Conservation (phyloP, 2,888 invertebrate genomes). For the Pteria penguin region DNA sequence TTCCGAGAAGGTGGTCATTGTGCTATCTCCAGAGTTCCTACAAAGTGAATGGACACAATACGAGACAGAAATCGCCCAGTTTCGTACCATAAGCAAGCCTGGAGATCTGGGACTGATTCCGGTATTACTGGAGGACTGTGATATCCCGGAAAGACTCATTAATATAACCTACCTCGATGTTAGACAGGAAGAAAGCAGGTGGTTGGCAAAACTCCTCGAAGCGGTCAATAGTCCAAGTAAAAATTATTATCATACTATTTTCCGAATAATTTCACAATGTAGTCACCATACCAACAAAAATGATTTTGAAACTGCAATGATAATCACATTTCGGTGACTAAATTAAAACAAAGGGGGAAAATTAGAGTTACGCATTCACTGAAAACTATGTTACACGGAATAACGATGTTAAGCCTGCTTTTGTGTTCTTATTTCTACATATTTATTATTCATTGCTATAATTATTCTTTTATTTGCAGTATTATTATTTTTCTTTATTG, state of each 20-base stretch:
- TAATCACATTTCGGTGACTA: no score
- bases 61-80: constrained; percentile 30
- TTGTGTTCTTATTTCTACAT: no score
- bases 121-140: constrained; percentile 19
- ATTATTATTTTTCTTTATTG: no score
- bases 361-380: no score
- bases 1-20: constrained; percentile 25
- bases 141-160: constrained; percentile 8
- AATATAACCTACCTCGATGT: constrained; percentile 30
- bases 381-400: no score
- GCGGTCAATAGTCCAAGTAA: constrained; percentile 24
- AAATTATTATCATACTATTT: not conserved
- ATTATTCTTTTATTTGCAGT: no score
- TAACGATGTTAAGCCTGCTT: no score
- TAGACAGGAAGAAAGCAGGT: not conserved
- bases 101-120: constrained; percentile 20
- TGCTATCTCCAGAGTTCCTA: constrained; percentile 22
- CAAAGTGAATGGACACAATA: constrained; percentile 29
- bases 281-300: no score
- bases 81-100: not conserved
- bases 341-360: no score
- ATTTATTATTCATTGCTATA: no score
- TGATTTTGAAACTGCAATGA: no score
- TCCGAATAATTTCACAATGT: no score
- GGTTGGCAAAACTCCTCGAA: constrained; percentile 21